Base-by-base conservation (phyloP, 1,140 invertebrate genomes). In the Arion vulgaris region DNA sequence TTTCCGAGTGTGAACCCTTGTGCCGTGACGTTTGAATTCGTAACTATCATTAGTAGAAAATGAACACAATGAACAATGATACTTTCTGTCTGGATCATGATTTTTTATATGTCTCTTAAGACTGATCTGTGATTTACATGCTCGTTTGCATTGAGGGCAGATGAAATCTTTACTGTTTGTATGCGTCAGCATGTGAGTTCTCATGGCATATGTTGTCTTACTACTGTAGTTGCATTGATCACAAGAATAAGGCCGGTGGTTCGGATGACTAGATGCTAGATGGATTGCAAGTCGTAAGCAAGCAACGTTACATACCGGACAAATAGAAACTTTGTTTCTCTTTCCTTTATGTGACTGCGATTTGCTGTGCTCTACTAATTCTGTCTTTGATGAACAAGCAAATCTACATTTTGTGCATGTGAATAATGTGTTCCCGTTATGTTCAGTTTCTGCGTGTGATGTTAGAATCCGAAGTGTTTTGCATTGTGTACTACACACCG, bases 31-130 rank as follows among this genome's bases (percentile, higher is more conserved):
- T 28, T 81, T 81, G n/a, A 73, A 74, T 23, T 81, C 80, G 38
- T 81, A 81, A 28, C 69, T 57, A 11, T 81, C 80, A 81, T 81
- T 73, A 26, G 80, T 73, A 2, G 28, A 28, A 38, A 81, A 81
- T 1, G 69, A 73, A 36, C 80, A 81, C 11, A 28, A 28, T 34
- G n/a, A 32, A 39, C 80, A 81, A 15, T 45, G 34, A 39, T 28
- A 81, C 51, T 69, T 81, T 32, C 51, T 73, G 1, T 53, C 51
- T 45, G 80, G 71, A 38, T 74, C 32, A 57, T 81, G 80, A 26
- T 73, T 81, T 34, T 74, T 81, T 15, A 81, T 28, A 74, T 81
- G 80, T 36, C 80, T 73, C 23, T 74, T 81, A 7, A 72, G 71
- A 26, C 57, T 28, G 13, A 51, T 57, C 36, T 73, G 28, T 2